phyloP scores from a whole-genome alignment of 2,113 vertebrate genomes.

The Misgurnus anguillicaudatus region DNA sequence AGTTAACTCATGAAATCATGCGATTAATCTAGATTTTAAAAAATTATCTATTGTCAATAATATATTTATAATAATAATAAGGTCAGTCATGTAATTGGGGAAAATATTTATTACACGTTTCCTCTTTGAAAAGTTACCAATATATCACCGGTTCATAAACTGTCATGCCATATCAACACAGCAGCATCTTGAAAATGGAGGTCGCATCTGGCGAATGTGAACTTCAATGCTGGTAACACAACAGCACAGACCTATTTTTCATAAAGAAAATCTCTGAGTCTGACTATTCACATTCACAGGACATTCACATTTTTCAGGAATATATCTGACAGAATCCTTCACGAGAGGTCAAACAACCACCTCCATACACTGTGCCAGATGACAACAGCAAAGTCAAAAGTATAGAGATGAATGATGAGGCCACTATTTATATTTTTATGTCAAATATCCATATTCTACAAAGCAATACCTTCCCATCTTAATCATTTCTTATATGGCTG shows the following conservation, averaged over 20 bases:
- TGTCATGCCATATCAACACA: neutral
- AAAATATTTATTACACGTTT: constrained; percentile 8
- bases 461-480: no score
- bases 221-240: neutral
- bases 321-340: neutral
- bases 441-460: no score
- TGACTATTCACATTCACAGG: neutral
- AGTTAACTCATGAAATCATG: no score
- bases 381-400: neutral
- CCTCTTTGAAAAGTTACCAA: constrained; percentile 10
- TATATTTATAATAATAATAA: neutral
- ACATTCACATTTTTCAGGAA: neutral
- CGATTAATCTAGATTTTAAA: no score
- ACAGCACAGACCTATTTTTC: neutral
- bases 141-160: constrained; percentile 21
- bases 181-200: constrained; percentile 16
- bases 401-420: neutral
- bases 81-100: neutral
- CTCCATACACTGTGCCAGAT: neutral
- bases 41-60: no score
- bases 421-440: neutral
- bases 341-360: neutral
- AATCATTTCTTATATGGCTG: no score
- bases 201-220: neutral
- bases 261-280: neutral